Percentiles rank a stretch among this genome's conserved stretches.
Evolutionary conservation across 2,888 invertebrate species (phyloP).

Genomic region (Troilus luridus): DNA sequence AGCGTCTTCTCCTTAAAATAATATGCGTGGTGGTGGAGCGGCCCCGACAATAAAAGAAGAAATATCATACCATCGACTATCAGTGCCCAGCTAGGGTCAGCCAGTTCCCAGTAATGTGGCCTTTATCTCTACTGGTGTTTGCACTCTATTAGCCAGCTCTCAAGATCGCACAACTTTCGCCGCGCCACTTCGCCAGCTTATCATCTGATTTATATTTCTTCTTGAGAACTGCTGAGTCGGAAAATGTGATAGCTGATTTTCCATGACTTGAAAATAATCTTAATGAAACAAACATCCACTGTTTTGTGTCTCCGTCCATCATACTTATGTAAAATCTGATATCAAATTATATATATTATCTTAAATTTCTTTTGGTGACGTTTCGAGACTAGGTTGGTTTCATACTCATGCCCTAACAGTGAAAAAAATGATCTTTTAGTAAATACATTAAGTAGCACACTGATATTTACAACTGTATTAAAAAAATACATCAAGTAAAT

Average conservation of each 20-base stretch:
- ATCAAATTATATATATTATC: too few relatives aligned
- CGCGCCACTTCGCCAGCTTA: background rate
- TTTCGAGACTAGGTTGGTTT: too few relatives aligned
- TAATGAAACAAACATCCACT: background rate
- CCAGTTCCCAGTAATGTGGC: background rate
- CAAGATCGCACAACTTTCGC: constrained; percentile 11
- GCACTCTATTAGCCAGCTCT: background rate
- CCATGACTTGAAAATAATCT: background rate
- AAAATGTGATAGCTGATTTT: background rate
- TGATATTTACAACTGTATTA: too few relatives aligned
- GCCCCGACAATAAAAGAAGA: constrained; percentile 22
- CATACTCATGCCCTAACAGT: too few relatives aligned
- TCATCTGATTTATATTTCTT: constrained; percentile 33
- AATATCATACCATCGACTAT: background rate
- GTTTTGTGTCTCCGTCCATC: too few relatives aligned
- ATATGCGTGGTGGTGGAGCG: background rate
- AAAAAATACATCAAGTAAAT: too few relatives aligned
- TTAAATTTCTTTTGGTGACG: too few relatives aligned
- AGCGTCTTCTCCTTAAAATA: background rate
- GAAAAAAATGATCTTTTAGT: too few relatives aligned
- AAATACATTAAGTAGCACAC: too few relatives aligned
- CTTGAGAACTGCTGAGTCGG: background rate
- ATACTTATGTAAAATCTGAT: too few relatives aligned
- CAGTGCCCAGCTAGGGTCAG: constrained; percentile 15
- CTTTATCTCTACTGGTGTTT: background rate